phyloP scores from a whole-genome alignment of 2,113 vertebrate species.

The Amphilophus citrinellus region DNA sequence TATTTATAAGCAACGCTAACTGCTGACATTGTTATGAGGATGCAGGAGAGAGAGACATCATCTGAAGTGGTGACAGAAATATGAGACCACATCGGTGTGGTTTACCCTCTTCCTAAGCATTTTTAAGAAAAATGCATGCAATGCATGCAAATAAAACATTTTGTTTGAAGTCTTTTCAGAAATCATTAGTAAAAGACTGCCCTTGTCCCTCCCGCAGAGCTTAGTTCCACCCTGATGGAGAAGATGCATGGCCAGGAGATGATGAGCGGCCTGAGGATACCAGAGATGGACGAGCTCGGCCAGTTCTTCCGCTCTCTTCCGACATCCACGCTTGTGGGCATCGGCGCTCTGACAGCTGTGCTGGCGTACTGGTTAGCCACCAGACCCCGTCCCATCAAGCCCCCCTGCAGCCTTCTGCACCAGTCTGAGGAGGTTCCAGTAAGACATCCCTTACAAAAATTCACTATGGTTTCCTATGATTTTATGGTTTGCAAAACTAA shows the following conservation, averaged over 20 bases:
- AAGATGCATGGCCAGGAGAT: conserved; percentile 97
- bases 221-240: conserved; percentile 90
- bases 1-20: neutral
- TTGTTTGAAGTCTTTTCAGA: neutral
- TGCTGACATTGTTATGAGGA: neutral
- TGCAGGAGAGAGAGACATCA: neutral
- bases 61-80: neutral
- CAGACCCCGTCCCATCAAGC: conserved; percentile 88
- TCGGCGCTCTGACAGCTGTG: conserved; percentile 91
- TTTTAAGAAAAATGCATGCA: neutral
- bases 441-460: conserved; percentile 43
- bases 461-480: no score
- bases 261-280: conserved; percentile 88
- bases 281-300: conserved; percentile 89
- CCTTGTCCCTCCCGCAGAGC: conserved; percentile 80
- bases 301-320: conserved; percentile 91
- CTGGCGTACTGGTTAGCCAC: conserved; percentile 94
- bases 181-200: neutral
- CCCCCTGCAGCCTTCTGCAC: conserved; percentile 90
- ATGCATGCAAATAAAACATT: neutral
- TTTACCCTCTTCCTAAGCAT: neutral
- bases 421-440: conserved; percentile 95
- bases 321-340: conserved; percentile 89
- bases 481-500: no score
- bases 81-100: fast-evolving